A percentile compares a stretch with the other conserved stretches of the same genome.
Conservation (phyloP, 53 echinoderm and acorn worm genomes). For the Henricia sp. region DNA sequence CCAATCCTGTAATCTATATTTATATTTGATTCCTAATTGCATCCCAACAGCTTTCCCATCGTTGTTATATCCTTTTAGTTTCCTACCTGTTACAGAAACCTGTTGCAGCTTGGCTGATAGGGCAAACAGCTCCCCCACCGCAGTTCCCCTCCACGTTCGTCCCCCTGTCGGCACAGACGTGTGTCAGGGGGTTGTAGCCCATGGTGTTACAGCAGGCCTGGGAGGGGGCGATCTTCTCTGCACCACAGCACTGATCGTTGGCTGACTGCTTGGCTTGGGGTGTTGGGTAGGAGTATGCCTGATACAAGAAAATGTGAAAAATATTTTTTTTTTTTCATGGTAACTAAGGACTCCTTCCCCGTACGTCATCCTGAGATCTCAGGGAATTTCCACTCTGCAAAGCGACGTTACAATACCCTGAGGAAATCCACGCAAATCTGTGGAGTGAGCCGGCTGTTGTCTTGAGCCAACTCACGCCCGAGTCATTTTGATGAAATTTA, state of each 20-base stretch:
- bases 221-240: conserved; percentile 78
- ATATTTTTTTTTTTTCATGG: background rate
- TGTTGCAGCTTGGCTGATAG: conserved; percentile 83
- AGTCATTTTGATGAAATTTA: too few relatives aligned
- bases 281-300: conserved; percentile 76
- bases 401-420: background rate
- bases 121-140: conserved; percentile 85
- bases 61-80: too few relatives aligned
- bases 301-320: background rate
- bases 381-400: background rate
- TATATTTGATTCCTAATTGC: too few relatives aligned
- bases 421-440: too few relatives aligned
- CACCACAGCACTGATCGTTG: conserved; percentile 93
- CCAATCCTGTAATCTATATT: too few relatives aligned
- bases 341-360: background rate
- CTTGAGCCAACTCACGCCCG: too few relatives aligned
- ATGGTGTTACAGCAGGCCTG: conserved; percentile 91
- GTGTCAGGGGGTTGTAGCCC: conserved; percentile 87
- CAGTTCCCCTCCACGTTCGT: conserved; percentile 80
- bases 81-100: conserved; percentile 89
- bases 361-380: background rate
- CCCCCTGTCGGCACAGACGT: conserved; percentile 92
- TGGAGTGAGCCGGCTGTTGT: too few relatives aligned
- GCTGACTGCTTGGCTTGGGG: conserved; percentile 75
- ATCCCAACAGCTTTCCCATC: too few relatives aligned